These are phyloP conservation scores for Eudiplozoon nipponicum DNA, from an alignment of 2,888 invertebrate species.

Conservation along the genomic window DNA sequence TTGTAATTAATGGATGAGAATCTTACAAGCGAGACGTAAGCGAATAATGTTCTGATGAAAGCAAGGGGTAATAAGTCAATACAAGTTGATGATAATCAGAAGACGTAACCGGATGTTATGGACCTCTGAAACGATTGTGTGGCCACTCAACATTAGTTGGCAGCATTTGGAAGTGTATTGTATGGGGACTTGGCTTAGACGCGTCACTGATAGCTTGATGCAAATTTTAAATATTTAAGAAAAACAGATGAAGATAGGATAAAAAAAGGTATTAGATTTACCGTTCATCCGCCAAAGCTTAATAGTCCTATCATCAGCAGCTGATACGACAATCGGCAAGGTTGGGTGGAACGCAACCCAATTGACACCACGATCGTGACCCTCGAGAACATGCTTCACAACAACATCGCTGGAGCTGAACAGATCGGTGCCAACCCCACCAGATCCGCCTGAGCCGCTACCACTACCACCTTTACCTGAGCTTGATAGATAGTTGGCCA, in stretches of 20 bases:
- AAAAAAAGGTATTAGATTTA: conserved; percentile 29
- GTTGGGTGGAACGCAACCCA: conserved; percentile 89
- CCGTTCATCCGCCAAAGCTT: conserved; percentile 97
- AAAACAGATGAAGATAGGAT: neutral
- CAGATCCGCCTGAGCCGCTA: conserved; percentile 19
- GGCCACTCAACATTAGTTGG: too few relatives aligned
- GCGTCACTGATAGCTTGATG: neutral
- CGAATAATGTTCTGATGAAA: too few relatives aligned
- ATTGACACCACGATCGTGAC: conserved; percentile 52
- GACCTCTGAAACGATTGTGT: too few relatives aligned
- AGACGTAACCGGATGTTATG: too few relatives aligned
- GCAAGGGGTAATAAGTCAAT: too few relatives aligned
- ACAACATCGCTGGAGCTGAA: conserved; percentile 50
- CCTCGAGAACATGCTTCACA: conserved; percentile 32
- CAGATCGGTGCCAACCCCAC: conserved; percentile 42
- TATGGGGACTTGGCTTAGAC: neutral
- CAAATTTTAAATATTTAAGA: neutral
- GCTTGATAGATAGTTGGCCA: too few relatives aligned
- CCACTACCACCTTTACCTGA: conserved; percentile 27
- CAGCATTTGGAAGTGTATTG: too few relatives aligned
- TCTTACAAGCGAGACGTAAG: too few relatives aligned
- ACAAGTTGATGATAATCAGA: too few relatives aligned
- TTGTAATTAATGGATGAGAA: too few relatives aligned
- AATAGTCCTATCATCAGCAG: conserved; percentile 84
- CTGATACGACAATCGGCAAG: conserved; percentile 67